Evolutionary conservation across 2,113 vertebrate genomes (phyloP), one percentile per base, ranked within the genome.

Genomic region (Catharus bicknelli): DNA sequence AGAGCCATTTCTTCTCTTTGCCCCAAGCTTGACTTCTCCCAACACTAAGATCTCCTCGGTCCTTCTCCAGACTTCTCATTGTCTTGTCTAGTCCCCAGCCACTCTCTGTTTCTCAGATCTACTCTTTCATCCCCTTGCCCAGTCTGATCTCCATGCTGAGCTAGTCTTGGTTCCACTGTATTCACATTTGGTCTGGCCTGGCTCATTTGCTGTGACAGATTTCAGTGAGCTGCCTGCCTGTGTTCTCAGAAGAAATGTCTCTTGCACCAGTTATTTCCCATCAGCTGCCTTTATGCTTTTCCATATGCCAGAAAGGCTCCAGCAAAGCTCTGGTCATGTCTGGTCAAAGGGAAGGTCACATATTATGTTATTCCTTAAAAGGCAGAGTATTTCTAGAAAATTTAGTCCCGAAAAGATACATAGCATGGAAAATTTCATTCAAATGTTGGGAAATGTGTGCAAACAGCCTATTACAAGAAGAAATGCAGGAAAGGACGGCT

Each of bases 261-360:
- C 32, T 53, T 67, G 38, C 27, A 70, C 34, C 51, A 68, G 23
- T 54, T 48, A 2, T 1, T 21, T 70, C 30, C 32, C 23, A 36
- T 54, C 66, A 82, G 40, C 15, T 59, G 25, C 36, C 34, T 17
- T 2, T 38, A 30, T 0, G 1, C 13, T 53, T 83, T 55, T 36
- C 34, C 36, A 90, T 27, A 51, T 82, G n/a, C 48, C 29, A 75
- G 45, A 66, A 62, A 30, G 26, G 57, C 25, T 83, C 32, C 54
- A 83, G 58, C 11, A 77, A 86, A 87, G 8, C 32, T 67, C 25
- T 59, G 82, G 54, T 36, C 34, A 36, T 7, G 34, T 36, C 34
- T 36, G 34, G 34, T 36, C 34, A 36, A 83, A 5, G 4, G 2
- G 16, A 4, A 21, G 7, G 13, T 43, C 20, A 72, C 0, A 0